These are phyloP conservation scores for Scaptodrosophila lebanonensis DNA, from an alignment of 1,140 invertebrate species.

Conservation along the genomic window DNA sequence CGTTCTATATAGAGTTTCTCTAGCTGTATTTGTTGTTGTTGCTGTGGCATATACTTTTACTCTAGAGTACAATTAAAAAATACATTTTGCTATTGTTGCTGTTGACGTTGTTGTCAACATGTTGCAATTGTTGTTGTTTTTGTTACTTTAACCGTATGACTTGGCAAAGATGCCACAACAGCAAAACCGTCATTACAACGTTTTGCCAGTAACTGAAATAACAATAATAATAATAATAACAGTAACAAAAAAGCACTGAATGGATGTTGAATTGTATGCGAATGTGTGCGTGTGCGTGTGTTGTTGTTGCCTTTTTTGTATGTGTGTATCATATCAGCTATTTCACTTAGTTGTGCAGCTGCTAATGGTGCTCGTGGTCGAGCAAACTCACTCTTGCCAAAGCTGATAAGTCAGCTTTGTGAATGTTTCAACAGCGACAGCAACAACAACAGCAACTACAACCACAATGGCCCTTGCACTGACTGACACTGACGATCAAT, in stretches of 20 bases:
- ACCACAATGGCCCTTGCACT: constrained; percentile 3
- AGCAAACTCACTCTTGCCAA: background rate
- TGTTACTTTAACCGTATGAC: constrained; percentile 39
- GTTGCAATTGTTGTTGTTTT: constrained; percentile 15
- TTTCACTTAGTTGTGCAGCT: constrained; percentile 30
- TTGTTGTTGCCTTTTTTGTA: too few relatives aligned
- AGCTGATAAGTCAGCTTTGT: constrained; percentile 31
- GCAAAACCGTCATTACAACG: constrained; percentile 27
- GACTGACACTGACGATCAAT: constrained; percentile 46
- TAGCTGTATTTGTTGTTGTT: constrained; percentile 12
- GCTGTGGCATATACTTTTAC: constrained; percentile 67
- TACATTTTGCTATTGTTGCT: constrained; percentile 66
- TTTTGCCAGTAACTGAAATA: constrained; percentile 43
- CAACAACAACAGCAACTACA: background rate
- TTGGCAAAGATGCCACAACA: constrained; percentile 64
- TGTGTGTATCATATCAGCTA: too few relatives aligned
- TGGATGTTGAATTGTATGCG: too few relatives aligned
- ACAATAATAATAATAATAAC: constrained; percentile 51
- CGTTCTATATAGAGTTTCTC: constrained; percentile 12
- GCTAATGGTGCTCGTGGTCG: constrained; percentile 38
- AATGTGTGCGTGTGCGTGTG: too few relatives aligned
- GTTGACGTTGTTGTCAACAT: constrained; percentile 24
- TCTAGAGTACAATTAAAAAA: constrained; percentile 73
- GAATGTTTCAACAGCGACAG: too few relatives aligned
- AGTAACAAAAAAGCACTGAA: too few relatives aligned